These are phyloP conservation scores for Armadillidium nasatum DNA, from an alignment of 1,140 invertebrate species.

Conservation along the genomic window DNA sequence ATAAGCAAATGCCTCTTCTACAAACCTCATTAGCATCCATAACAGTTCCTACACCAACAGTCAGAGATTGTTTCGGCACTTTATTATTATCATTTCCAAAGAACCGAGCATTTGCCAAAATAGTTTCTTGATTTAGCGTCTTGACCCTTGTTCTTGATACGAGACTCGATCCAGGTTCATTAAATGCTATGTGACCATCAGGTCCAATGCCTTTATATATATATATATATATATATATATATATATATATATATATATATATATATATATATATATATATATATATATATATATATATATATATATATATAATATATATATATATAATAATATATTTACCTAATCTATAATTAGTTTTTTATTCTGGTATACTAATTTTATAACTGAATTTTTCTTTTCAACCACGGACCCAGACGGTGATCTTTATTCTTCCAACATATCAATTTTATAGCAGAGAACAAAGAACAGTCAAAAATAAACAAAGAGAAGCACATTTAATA, in stretches of 20 bases:
- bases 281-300: conserved; percentile 18
- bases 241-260: no score
- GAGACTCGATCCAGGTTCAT: conserved; percentile 83
- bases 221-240: no score
- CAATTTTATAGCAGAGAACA: no score
- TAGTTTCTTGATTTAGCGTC: conserved; percentile 91
- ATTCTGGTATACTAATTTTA: no score
- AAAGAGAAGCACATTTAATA: no score
- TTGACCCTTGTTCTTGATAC: conserved; percentile 92
- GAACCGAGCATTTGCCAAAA: conserved; percentile 94
- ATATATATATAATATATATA: conserved; percentile 13
- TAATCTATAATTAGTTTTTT: no score
- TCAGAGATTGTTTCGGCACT: conserved; percentile 89
- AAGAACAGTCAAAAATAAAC: no score
- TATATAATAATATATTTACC: not conserved
- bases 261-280: not conserved
- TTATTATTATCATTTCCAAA: conserved; percentile 90
- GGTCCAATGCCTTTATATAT: conserved; percentile 75
- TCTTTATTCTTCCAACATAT: no score
- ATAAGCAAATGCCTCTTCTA: no score
- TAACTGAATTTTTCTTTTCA: no score
- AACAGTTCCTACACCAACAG: conserved; percentile 96
- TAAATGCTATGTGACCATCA: conserved; percentile 99
- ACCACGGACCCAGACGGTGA: no score
- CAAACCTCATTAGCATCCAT: conserved; percentile 93